phyloP scores from a whole-genome alignment of 64 coral and sea anemone genomes.

The Orbicella faveolata region DNA sequence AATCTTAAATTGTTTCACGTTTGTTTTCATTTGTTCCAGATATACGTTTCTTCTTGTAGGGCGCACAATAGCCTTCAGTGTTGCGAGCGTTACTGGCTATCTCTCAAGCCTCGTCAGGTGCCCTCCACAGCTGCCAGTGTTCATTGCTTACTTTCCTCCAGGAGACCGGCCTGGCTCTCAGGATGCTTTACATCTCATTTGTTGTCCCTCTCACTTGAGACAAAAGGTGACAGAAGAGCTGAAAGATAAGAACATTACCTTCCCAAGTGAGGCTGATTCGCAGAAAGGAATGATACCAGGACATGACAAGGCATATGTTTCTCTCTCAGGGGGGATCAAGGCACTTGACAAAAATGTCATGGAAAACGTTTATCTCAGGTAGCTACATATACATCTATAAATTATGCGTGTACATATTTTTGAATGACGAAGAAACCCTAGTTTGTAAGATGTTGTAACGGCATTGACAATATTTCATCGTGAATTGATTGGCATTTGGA shows the following conservation, averaged over 20 bases:
- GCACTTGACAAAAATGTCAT: background rate
- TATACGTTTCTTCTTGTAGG: conserved; percentile 12
- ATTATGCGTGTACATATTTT: no score
- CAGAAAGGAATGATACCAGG: background rate
- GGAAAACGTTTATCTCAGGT: no score
- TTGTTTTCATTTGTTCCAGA: background rate
- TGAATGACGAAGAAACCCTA: no score
- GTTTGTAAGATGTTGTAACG: no score
- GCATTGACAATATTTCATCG: no score
- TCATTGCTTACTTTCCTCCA: conserved; percentile 20
- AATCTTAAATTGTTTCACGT: background rate
- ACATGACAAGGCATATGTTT: conserved; percentile 5
- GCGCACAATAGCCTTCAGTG: background rate
- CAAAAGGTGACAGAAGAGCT: background rate
- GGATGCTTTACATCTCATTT: conserved; percentile 13
- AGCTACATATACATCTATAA: no score
- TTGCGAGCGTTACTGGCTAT: background rate
- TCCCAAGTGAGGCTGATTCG: no score
- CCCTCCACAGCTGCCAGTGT: background rate
- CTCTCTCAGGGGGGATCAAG: background rate
- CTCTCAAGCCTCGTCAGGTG: conserved; percentile 1
- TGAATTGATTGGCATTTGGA: no score
- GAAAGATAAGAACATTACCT: background rate
- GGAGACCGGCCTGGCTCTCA: background rate
- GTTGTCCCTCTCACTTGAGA: background rate